Conservation (phyloP, 2,113 vertebrate species). For the Physeter macrocephalus region DNA sequence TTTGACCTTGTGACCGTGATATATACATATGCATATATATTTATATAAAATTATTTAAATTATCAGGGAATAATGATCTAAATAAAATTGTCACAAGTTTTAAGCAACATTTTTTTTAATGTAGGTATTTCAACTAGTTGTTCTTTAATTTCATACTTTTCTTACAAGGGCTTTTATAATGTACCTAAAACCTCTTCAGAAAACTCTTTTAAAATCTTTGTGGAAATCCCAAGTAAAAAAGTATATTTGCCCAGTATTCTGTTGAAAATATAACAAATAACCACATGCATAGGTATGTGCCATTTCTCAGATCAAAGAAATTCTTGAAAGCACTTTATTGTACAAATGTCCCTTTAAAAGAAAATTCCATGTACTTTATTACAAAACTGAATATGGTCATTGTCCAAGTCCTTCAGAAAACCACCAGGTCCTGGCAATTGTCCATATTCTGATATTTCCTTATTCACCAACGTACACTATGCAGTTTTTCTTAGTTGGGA, state of each 20-base stretch:
- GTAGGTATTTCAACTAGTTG: neutral
- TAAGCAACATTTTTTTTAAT: neutral
- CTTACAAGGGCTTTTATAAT: neutral
- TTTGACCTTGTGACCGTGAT: neutral
- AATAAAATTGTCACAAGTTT: neutral
- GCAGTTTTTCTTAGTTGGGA: neutral
- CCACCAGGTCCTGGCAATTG: neutral
- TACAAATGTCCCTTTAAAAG: neutral
- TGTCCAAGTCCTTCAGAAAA: neutral
- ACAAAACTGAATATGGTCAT: neutral
- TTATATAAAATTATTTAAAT: neutral
- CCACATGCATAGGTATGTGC: neutral
- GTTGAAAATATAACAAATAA: neutral
- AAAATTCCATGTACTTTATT: neutral
- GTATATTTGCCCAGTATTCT: neutral
- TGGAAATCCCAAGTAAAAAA: neutral
- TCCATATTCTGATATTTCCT: neutral
- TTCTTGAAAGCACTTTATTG: neutral
- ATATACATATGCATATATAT: neutral
- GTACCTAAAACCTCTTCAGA: neutral
- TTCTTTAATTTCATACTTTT: neutral
- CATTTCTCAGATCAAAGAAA: constrained; percentile 7
- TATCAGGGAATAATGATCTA: neutral
- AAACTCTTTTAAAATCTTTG: neutral
- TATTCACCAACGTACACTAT: neutral